These are phyloP conservation scores for Ryuthela nishihirai DNA, from an alignment of 2,888 invertebrate species.

Conservation along the genomic window DNA sequence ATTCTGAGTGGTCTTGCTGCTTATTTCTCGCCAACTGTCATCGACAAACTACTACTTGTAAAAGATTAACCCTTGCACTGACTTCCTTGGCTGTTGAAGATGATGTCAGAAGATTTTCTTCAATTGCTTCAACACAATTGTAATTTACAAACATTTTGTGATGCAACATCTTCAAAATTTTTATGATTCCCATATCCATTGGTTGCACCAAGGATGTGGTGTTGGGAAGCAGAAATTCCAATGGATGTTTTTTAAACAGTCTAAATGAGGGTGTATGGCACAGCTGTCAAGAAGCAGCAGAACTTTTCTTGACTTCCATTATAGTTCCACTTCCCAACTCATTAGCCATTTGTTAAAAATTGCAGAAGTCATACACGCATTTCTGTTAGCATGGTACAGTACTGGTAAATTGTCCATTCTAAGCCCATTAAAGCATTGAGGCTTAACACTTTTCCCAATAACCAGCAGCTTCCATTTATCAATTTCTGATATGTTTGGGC, in stretches of 20 bases:
- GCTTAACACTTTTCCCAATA: no score
- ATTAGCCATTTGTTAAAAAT: constrained; percentile 3
- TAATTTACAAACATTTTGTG: not conserved
- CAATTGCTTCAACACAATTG: no score
- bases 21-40: no score
- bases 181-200: constrained; percentile 43
- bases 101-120: no score
- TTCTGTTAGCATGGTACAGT: not conserved
- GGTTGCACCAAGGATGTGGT: constrained; percentile 41
- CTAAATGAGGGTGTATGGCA: no score
- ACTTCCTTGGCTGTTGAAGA: no score
- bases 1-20: no score
- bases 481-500: not conserved
- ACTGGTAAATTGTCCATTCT: constrained; percentile 4
- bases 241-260: no score
- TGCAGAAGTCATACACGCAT: constrained; percentile 1
- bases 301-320: constrained; percentile 2
- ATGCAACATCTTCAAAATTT: constrained; percentile 31
- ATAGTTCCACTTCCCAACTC: not conserved
- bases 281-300: no score
- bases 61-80: no score
- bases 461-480: not conserved
- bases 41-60: not conserved
- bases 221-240: constrained; percentile 39
- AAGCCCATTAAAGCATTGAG: not conserved